A percentile compares a stretch with the other conserved stretches of the same genome.
phyloP scores from a whole-genome alignment of 64 coral and sea anemone genomes.

The Stichodactyla mertensii region DNA sequence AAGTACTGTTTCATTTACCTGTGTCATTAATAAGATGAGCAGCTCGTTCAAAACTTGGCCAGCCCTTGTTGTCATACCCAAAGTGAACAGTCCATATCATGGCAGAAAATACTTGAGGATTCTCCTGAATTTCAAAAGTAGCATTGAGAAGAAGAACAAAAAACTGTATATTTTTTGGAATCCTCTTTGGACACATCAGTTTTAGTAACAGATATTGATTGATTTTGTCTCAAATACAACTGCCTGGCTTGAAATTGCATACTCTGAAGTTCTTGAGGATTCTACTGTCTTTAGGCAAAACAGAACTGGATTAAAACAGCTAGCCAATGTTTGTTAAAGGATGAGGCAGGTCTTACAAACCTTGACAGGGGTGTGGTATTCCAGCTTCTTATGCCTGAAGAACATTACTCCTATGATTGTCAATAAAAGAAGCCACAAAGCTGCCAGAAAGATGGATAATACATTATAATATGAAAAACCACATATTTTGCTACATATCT shows the following conservation, averaged over 20 bases:
- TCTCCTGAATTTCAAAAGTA: constrained; percentile 20
- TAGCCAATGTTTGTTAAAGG: neutral
- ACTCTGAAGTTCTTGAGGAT: too few species aligned
- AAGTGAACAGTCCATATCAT: constrained; percentile 99
- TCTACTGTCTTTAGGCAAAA: neutral
- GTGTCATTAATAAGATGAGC: constrained; percentile 78
- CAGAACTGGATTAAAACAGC: neutral
- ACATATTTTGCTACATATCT: too few species aligned
- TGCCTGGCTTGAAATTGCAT: too few species aligned
- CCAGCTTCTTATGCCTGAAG: neutral
- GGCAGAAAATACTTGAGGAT: constrained; percentile 76
- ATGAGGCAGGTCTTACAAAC: neutral
- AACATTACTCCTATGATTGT: neutral
- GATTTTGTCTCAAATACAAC: too few species aligned
- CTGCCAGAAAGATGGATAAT: neutral
- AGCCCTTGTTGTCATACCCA: constrained; percentile 93
- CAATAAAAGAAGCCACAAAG: neutral
- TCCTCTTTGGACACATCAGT: neutral
- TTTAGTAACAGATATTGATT: too few species aligned
- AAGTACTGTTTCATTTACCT: too few species aligned
- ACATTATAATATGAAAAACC: neutral
- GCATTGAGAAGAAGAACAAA: neutral
- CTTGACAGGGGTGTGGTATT: constrained; percentile 2
- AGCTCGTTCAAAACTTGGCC: constrained; percentile 95
- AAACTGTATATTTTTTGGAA: neutral